phyloP scores from a whole-genome alignment of 2,797 vertebrate genomes.

The Otolemur crassicaudatus region DNA sequence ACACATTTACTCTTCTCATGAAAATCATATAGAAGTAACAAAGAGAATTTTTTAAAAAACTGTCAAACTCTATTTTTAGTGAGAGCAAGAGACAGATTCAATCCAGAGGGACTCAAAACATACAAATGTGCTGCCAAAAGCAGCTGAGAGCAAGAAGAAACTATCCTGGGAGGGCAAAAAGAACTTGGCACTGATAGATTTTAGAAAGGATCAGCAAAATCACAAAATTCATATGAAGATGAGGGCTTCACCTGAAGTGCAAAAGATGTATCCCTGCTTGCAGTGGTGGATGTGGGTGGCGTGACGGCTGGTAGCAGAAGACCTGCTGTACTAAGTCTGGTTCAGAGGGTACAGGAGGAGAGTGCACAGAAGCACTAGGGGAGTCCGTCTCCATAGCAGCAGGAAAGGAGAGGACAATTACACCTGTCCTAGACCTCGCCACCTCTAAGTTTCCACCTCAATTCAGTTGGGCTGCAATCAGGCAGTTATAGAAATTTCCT shows the following conservation, averaged over 20 bases:
- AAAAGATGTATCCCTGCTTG: background rate
- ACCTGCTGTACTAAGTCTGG: background rate
- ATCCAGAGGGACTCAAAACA: slow-evolving; percentile 11
- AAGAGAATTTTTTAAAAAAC: background rate
- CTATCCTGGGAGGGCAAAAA: background rate
- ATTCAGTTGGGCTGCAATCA: too few species aligned
- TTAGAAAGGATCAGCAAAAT: background rate
- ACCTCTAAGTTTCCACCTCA: background rate
- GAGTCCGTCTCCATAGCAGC: background rate
- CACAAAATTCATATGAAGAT: background rate
- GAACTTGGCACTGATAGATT: background rate
- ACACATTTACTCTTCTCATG: background rate
- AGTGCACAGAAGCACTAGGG: background rate
- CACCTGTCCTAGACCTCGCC: background rate
- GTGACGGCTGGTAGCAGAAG: background rate
- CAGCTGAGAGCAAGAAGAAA: background rate
- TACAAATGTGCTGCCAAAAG: slow-evolving; percentile 12
- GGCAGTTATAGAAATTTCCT: background rate
- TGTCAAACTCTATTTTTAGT: slow-evolving; percentile 49
- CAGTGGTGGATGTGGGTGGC: background rate
- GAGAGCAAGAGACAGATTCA: slow-evolving; percentile 43
- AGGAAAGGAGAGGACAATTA: background rate
- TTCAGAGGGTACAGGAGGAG: background rate
- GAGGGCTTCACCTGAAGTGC: background rate
- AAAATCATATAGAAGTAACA: slow-evolving; percentile 39